Evolutionary conservation across 2,113 vertebrate genomes (phyloP).

Genomic region (Amblyornis subalaris): DNA sequence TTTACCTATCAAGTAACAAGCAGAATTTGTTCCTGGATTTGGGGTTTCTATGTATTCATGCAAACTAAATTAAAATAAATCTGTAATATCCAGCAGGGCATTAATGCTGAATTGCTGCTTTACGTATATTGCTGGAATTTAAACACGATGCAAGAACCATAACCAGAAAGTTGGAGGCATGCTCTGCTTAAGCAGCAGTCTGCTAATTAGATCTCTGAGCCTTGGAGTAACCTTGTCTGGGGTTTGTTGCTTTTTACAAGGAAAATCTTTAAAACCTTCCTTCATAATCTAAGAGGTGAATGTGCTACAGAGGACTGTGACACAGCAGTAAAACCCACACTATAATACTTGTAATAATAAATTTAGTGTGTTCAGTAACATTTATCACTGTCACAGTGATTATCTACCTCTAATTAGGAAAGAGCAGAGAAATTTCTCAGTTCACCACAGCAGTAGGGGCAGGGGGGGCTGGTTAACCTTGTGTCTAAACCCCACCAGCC

Average conservation of each 20-base stretch:
- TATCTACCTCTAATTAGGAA: slow-evolving; percentile 54
- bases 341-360: slow-evolving; percentile 37
- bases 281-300: neutral
- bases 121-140: neutral
- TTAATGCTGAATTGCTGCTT: slow-evolving; percentile 16
- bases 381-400: slow-evolving; percentile 48
- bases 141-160: neutral
- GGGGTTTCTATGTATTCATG: neutral
- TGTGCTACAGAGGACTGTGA: slow-evolving; percentile 10
- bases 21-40: neutral
- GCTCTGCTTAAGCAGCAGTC: slow-evolving; percentile 6
- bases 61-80: slow-evolving; percentile 8
- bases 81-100: neutral
- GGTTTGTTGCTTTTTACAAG: neutral
- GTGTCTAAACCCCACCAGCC: neutral
- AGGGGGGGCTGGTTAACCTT: neutral
- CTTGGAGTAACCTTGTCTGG: slow-evolving; percentile 45
- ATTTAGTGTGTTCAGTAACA: slow-evolving; percentile 9
- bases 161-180: neutral
- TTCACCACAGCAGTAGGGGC: neutral
- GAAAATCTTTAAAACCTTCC: slow-evolving; percentile 21
- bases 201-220: slow-evolving; percentile 44
- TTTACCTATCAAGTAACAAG: neutral
- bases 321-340: neutral
- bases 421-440: slow-evolving; percentile 9